These are phyloP conservation scores for Paradoxurus hermaphroditus DNA, from an alignment of 2,113 vertebrate genomes.

Conservation along the genomic window DNA sequence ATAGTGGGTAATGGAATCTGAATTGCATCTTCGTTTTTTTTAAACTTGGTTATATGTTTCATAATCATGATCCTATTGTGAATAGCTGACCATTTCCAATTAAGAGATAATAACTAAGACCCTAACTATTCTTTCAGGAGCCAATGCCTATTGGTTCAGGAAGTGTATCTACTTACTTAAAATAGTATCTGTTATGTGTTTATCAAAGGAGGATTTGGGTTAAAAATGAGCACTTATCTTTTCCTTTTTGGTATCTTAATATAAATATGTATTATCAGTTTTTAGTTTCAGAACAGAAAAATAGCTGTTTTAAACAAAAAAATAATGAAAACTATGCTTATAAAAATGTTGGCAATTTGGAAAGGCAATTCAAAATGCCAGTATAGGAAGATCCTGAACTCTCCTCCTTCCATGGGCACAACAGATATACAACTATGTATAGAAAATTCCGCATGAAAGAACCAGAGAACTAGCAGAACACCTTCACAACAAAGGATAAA, in stretches of 20 bases:
- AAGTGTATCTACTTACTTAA: not conserved
- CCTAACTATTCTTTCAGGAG: not conserved
- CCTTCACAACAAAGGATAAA: not conserved
- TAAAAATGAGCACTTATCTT: not conserved
- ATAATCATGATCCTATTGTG: not conserved
- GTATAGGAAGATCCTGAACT: not conserved
- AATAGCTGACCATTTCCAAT: not conserved
- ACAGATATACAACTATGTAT: not conserved
- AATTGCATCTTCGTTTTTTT: not conserved
- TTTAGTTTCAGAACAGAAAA: not conserved
- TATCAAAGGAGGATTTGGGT: not conserved
- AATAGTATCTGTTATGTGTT: not conserved
- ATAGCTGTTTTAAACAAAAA: not conserved
- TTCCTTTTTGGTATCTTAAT: not conserved
- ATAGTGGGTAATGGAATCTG: not conserved
- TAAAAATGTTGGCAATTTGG: not conserved
- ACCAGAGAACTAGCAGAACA: not conserved
- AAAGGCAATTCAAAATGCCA: not conserved
- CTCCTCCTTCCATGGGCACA: not conserved
- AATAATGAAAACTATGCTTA: not conserved
- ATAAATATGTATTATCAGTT: not conserved
- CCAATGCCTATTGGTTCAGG: not conserved
- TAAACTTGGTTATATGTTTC: conserved; percentile 4
- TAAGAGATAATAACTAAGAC: not conserved
- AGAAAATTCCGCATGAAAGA: not conserved